phyloP scores from a whole-genome alignment of 2,797 vertebrate genomes.

The Ctenopoma kingsleyae region DNA sequence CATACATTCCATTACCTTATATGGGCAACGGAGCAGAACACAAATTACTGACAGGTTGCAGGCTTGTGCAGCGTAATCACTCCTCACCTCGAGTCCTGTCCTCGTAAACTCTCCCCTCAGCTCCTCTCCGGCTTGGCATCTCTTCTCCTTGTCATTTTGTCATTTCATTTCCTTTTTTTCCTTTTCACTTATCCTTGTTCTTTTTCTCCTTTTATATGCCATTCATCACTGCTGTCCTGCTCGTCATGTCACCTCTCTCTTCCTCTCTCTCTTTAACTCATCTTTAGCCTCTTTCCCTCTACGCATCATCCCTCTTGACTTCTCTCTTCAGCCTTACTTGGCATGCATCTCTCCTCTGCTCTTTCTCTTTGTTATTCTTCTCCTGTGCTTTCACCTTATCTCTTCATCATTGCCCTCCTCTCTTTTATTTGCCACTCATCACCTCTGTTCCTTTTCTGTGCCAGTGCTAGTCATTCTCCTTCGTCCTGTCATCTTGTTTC shows the following conservation, averaged over 20 bases:
- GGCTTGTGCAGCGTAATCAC: conserved; percentile 56
- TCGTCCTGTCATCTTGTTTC: conserved; percentile 27
- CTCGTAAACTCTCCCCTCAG: not conserved
- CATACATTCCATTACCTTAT: conserved; percentile 74
- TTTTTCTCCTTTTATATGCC: not conserved
- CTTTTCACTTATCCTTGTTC: not conserved
- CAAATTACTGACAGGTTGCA: conserved; percentile 54
- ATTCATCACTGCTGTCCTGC: conserved; percentile 17
- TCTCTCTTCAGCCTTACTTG: conserved; percentile 18
- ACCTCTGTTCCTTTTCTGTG: conserved; percentile 28
- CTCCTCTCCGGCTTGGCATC: conserved; percentile 7
- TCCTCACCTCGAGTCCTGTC: conserved; percentile 8
- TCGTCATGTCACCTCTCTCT: conserved; percentile 13
- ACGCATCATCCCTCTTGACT: conserved; percentile 11
- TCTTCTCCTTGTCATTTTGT: conserved; percentile 30
- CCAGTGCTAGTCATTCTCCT: conserved; percentile 20
- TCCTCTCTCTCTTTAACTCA: not conserved
- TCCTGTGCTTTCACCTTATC: conserved; percentile 57
- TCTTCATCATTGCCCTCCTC: conserved; percentile 54
- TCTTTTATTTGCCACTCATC: conserved; percentile 65
- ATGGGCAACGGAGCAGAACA: conserved; percentile 57
- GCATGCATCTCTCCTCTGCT: conserved; percentile 41
- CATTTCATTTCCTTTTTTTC: conserved; percentile 25
- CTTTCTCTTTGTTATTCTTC: conserved; percentile 53
- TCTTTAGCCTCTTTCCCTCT: conserved; percentile 9